These are phyloP conservation scores for Drosophila barbarae DNA, from an alignment of 2,888 invertebrate genomes.

Conservation along the genomic window DNA sequence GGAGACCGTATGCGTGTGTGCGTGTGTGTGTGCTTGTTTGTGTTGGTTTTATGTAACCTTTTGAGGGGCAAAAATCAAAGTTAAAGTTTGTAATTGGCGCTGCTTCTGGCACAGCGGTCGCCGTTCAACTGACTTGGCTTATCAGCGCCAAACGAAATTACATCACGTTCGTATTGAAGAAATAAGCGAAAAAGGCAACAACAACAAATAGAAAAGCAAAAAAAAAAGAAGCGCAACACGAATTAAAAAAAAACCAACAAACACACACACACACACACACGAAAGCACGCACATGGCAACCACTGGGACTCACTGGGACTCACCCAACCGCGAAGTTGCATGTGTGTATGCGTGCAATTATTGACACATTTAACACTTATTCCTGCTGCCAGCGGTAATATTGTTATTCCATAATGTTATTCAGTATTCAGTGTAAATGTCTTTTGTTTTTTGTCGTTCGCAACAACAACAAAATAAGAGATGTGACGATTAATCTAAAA, in stretches of 20 bases:
- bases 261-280: not conserved
- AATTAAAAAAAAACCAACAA: not conserved
- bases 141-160: constrained; percentile 54
- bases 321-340: constrained; percentile 11
- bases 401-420: constrained; percentile 17
- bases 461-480: not conserved
- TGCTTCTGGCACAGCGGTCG: constrained; percentile 3
- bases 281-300: constrained; percentile 1
- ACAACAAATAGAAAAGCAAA: constrained; percentile 1
- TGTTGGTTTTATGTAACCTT: constrained; percentile 19
- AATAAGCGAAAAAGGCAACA: constrained; percentile 1
- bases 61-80: not conserved
- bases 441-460: not conserved
- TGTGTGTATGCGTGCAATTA: constrained; percentile 11
- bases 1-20: not conserved
- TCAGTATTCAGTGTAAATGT: constrained; percentile 15
- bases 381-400: not conserved
- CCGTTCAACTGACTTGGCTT: constrained; percentile 25
- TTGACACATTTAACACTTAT: constrained; percentile 16
- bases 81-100: not conserved
- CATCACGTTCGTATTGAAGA: constrained; percentile 51
- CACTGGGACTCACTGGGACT: not conserved
- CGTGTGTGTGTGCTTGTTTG: not conserved
- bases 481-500: too few species aligned
- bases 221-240: not conserved